Conservation (phyloP, 2,113 vertebrate species). For the Hylia prasina region DNA sequence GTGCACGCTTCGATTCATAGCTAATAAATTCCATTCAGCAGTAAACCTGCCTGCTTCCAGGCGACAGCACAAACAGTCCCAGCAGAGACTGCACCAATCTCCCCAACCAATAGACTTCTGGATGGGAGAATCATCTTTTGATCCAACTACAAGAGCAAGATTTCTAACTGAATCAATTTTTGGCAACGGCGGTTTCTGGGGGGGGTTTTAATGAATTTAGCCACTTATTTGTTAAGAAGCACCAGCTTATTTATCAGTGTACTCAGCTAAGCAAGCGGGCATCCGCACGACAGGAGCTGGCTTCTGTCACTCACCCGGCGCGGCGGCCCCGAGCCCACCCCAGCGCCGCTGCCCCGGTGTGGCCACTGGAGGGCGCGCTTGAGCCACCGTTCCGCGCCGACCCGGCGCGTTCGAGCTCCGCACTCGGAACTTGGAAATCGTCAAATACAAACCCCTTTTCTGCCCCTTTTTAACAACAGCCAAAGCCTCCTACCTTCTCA, state of each 20-base stretch:
- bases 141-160: background rate
- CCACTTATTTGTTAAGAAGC: background rate
- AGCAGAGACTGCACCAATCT: background rate
- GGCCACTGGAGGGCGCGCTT: constrained; percentile 20
- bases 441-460: accelerated
- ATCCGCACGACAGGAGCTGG: background rate
- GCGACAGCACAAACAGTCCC: background rate
- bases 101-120: background rate
- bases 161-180: background rate
- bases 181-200: too few relatives aligned
- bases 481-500: background rate
- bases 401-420: background rate
- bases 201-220: too few relatives aligned
- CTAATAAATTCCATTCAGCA: background rate
- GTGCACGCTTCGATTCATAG: background rate
- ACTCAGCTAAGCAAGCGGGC: background rate
- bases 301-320: background rate
- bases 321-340: background rate
- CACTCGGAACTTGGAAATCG: background rate
- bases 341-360: accelerated
- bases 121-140: background rate
- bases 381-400: background rate
- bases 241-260: background rate
- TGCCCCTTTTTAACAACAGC: background rate
- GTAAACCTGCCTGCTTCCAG: background rate